Evolutionary conservation across 2,888 invertebrate genomes (phyloP).

Genomic region (Platycheirus rosarum): DNA sequence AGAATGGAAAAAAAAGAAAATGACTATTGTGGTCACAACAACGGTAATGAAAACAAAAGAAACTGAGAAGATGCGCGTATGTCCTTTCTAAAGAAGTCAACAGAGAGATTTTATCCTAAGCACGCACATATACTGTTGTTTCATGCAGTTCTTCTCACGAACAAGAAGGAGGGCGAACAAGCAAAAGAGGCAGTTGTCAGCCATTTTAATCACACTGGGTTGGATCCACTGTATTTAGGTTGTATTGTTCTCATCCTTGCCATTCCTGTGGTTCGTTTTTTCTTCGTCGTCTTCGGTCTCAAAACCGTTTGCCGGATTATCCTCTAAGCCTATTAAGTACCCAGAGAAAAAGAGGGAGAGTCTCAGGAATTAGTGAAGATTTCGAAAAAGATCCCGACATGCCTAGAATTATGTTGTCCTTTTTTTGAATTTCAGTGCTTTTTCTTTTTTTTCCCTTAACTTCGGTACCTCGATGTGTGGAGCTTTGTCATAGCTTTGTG

Average conservation of each 20-base stretch:
- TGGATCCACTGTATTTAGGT: constrained; percentile 2
- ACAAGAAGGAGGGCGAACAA: not conserved
- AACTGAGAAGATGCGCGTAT: constrained; percentile 35
- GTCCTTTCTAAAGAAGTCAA: constrained; percentile 41
- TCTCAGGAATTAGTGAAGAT: constrained; percentile 56
- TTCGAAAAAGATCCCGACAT: constrained; percentile 37
- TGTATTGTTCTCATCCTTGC: constrained; percentile 20
- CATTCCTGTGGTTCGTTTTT: too few species aligned
- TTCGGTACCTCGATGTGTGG: constrained; percentile 14
- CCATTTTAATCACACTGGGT: constrained; percentile 12
- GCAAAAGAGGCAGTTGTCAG: constrained; percentile 6
- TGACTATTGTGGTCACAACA: constrained; percentile 38
- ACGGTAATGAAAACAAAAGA: constrained; percentile 34
- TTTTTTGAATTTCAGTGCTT: not conserved
- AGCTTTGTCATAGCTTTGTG: constrained; percentile 52
- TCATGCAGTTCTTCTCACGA: not conserved
- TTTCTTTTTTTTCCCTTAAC: constrained; percentile 12
- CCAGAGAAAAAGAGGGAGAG: constrained; percentile 49
- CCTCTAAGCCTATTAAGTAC: constrained; percentile 69
- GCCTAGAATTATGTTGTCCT: not conserved
- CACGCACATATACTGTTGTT: constrained; percentile 4
- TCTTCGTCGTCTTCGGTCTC: constrained; percentile 31
- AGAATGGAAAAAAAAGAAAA: constrained; percentile 3
- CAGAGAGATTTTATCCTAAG: constrained; percentile 38
- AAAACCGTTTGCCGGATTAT: constrained; percentile 60